Base-by-base conservation (phyloP, 2,797 vertebrate genomes). In the Ficedula albicollis region DNA sequence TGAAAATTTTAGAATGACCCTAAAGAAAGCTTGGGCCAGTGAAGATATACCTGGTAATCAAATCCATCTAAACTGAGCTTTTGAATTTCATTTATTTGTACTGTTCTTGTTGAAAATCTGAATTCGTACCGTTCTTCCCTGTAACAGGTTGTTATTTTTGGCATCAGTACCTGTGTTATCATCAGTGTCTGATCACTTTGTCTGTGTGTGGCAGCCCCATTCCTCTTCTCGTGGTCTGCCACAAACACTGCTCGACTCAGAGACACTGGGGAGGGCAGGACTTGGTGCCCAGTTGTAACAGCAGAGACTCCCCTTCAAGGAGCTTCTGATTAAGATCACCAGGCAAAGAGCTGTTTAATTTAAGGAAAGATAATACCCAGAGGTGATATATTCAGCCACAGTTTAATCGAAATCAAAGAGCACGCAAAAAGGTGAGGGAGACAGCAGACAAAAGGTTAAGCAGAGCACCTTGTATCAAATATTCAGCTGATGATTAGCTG, bases 401-500 rank as follows among this genome's bases (percentile, higher is more conserved):
- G 32, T 41, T 52, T 66, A 92, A 84, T 43, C 91, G 84, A 75
- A 39, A 78, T 64, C 27, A 95, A 91, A 19, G 39, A 86, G n/a
- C 46, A 66, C 1, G 0, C 39, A 68, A 78, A 93, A 77, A 72
- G 17, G 59, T 69, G 36, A 84, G 39, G 48, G 32, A 78, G 34
- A 54, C 38, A 64, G 49, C 41, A 93, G n/a, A 36, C 25, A 81
- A 85, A 87, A 93, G 85, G 48, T 80, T 70, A 89, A 92, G 77
- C 70, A 52, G 55, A 87, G 32, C 75, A 70, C 90, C 30, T 52
- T 87, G 34, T 29, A 87, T 79, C 43, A 74, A 63, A 85, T 63
- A 29, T 74, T 92, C 75, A 41, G 25, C 75, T 75, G 79, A 86
- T 39, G 67, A 60, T 94, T 74, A 96, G 77, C 84, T 90, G 76